Conservation (phyloP, 2,888 invertebrate species). For the Drosophila vallismaia region DNA sequence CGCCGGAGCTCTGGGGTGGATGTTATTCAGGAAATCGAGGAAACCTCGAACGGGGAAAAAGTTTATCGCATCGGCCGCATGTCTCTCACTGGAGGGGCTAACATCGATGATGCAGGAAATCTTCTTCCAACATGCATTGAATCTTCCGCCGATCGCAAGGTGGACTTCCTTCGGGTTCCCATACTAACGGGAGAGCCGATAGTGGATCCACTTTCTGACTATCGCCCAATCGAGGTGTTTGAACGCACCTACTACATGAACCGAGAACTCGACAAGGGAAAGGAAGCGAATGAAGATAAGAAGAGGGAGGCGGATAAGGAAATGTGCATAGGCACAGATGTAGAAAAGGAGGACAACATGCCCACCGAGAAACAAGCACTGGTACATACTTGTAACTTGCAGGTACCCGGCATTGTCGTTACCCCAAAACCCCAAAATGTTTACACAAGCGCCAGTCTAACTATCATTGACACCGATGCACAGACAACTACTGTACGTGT, state of each 20-base stretch:
- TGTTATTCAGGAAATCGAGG: slow-evolving; percentile 81
- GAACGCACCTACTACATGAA: slow-evolving; percentile 83
- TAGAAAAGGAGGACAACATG: slow-evolving; percentile 26
- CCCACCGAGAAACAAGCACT: slow-evolving; percentile 24
- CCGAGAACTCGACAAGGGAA: slow-evolving; percentile 73
- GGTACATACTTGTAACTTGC: slow-evolving; percentile 77
- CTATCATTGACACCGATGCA: slow-evolving; percentile 87
- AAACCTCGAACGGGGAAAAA: slow-evolving; percentile 69
- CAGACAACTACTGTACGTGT: slow-evolving; percentile 77
- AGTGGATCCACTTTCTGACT: slow-evolving; percentile 81
- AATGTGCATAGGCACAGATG: slow-evolving; percentile 1
- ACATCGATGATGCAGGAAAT: slow-evolving; percentile 79
- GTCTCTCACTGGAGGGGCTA: slow-evolving; percentile 81
- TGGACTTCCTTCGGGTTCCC: slow-evolving; percentile 81
- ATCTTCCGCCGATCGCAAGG: slow-evolving; percentile 70
- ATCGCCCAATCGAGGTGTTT: slow-evolving; percentile 83
- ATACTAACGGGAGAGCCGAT: slow-evolving; percentile 77
- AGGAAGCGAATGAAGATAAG: slow-evolving; percentile 56
- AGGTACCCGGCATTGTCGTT: slow-evolving; percentile 81
- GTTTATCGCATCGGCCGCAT: slow-evolving; percentile 76
- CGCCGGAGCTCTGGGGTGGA: slow-evolving; percentile 87
- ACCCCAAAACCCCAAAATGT: slow-evolving; percentile 79
- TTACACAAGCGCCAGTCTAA: slow-evolving; percentile 86
- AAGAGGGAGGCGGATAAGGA: slow-evolving; percentile 16
- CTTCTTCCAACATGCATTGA: slow-evolving; percentile 70